Conservation (phyloP, 2,797 vertebrate species). For the Kryptopterus vitreolus region DNA sequence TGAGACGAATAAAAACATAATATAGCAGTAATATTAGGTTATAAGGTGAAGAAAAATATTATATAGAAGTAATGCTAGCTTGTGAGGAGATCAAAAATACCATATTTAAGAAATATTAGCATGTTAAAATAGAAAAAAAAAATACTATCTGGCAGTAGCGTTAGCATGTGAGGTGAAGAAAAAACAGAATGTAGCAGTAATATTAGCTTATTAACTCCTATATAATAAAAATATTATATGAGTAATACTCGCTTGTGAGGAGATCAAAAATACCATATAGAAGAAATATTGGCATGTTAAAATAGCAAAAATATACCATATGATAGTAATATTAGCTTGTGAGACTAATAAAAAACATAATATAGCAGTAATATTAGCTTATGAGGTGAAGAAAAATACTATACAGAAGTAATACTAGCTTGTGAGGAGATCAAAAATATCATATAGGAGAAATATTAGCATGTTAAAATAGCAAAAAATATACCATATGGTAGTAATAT, state of each 20-base stretch:
- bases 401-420: not conserved
- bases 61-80: not conserved
- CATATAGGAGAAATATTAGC: not conserved
- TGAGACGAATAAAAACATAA: rapidly evolving
- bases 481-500: not conserved
- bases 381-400: too few relatives aligned
- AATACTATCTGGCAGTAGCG: not conserved
- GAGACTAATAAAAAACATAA: rapidly evolving
- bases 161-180: not conserved
- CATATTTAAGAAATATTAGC: not conserved
- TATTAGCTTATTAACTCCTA: not conserved
- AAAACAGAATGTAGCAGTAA: not conserved
- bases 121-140: not conserved
- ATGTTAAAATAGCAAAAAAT: not conserved
- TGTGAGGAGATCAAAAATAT: not conserved
- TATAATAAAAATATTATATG: not conserved
- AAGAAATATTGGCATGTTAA: not conserved
- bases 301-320: not conserved
- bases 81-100: not conserved
- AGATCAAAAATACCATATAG: not conserved
- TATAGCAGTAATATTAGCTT: too few relatives aligned
- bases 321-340: not conserved
- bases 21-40: too few relatives aligned
- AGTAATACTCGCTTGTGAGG: not conserved
- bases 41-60: too few relatives aligned